Evolutionary conservation across 2,113 vertebrate species (phyloP).

Genomic region (Panthera leo): DNA sequence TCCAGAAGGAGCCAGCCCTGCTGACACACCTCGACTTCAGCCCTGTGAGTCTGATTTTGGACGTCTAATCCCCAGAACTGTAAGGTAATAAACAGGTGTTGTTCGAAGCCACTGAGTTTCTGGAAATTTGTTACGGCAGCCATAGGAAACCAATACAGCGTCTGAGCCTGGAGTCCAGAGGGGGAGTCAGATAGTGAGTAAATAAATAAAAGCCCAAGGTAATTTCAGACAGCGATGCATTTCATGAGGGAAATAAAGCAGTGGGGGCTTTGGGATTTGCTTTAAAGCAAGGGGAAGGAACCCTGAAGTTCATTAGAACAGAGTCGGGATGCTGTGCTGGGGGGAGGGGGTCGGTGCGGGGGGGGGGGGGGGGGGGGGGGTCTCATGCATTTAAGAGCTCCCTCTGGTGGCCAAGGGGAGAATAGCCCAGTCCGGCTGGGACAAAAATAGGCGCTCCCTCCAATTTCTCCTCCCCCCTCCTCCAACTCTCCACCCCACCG

Average conservation of each 20-base stretch:
- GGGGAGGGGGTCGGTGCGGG: too few species aligned
- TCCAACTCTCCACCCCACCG: background rate
- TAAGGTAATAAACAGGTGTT: background rate
- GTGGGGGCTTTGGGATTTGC: background rate
- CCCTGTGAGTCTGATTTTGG: background rate
- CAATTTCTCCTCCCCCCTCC: too few species aligned
- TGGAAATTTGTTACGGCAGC: background rate
- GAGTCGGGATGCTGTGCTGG: background rate
- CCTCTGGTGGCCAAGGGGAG: background rate
- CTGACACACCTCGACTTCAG: background rate
- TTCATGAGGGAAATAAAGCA: background rate
- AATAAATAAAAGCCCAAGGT: background rate
- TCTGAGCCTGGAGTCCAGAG: background rate
- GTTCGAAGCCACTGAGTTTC: background rate
- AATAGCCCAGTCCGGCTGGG: background rate
- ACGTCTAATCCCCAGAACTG: background rate
- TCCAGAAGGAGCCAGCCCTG: background rate
- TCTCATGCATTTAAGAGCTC: background rate
- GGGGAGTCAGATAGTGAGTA: background rate
- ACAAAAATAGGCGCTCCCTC: background rate
- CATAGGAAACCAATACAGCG: background rate
- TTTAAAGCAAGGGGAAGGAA: background rate
- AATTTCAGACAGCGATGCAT: background rate
- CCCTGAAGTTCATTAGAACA: background rate
- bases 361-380: too few species aligned